Evolutionary conservation across 2,797 vertebrate species (phyloP).

Genomic region (Chanos chanos): DNA sequence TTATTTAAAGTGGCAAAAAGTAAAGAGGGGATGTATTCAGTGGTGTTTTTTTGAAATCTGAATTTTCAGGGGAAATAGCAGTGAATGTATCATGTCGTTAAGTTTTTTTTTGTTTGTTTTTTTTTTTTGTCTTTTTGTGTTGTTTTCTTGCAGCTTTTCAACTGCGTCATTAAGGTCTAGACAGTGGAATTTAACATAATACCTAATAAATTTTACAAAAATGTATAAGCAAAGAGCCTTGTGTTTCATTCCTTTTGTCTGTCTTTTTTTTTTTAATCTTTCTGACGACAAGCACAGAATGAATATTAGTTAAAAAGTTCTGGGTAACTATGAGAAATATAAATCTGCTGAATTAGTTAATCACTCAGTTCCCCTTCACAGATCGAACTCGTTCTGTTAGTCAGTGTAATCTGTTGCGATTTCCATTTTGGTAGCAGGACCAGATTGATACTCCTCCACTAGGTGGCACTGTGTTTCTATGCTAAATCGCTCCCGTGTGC

Average conservation of each 20-base stretch:
- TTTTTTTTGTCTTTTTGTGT: no score
- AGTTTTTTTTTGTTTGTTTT: slow-evolving; percentile 38
- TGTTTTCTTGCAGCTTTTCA: slow-evolving; percentile 48
- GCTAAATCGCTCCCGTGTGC: no score
- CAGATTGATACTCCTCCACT: slow-evolving; percentile 34
- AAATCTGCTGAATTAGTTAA: no score
- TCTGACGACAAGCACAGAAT: no score
- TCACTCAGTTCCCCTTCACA: no score
- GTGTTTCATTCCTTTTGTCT: neutral
- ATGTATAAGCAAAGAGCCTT: slow-evolving; percentile 14
- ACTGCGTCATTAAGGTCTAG: slow-evolving; percentile 62
- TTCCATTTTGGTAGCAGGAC: slow-evolving; percentile 38
- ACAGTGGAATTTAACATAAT: slow-evolving; percentile 67
- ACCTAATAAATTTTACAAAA: slow-evolving; percentile 73
- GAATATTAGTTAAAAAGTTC: no score
- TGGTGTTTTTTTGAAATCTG: slow-evolving; percentile 44
- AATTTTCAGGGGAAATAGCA: slow-evolving; percentile 72
- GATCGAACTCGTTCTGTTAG: no score
- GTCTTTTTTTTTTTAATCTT: neutral
- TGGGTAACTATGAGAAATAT: no score
- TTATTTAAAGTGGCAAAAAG: no score
- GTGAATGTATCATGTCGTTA: slow-evolving; percentile 68
- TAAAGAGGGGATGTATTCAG: slow-evolving; percentile 27
- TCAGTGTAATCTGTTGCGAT: slow-evolving; percentile 17
- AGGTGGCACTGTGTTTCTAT: slow-evolving; percentile 74